Evolutionary conservation across 2,888 invertebrate species (phyloP).

Genomic region (Idaea aversata): DNA sequence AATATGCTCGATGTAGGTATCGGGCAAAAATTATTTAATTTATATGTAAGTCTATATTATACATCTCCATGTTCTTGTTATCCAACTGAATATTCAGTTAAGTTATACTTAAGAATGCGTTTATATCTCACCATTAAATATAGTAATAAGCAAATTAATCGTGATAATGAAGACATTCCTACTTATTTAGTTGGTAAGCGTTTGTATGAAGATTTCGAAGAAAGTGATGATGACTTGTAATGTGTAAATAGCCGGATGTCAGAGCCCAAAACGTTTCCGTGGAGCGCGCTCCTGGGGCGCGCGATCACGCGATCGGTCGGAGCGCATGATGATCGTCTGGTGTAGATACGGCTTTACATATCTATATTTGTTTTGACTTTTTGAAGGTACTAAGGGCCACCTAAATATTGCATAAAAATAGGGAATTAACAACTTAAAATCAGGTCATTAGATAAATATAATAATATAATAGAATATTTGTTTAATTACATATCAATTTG

Average conservation of each 20-base stretch:
- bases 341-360: too few species aligned
- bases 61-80: not conserved
- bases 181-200: not conserved
- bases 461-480: too few species aligned
- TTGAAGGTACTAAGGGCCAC: too few species aligned
- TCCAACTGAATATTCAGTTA: not conserved
- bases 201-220: not conserved
- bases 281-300: too few species aligned
- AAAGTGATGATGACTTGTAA: not conserved
- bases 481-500: too few species aligned
- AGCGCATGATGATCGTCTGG: too few species aligned
- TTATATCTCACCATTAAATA: not conserved
- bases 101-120: not conserved
- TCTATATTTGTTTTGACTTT: too few species aligned
- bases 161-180: constrained; percentile 3
- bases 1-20: not conserved
- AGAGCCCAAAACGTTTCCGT: too few species aligned
- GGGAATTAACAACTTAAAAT: too few species aligned
- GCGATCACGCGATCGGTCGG: too few species aligned
- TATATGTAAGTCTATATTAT: not conserved
- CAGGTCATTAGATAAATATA: too few species aligned
- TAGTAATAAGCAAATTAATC: not conserved
- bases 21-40: not conserved
- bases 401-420: too few species aligned
- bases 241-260: not conserved